Evolutionary conservation across 2,797 vertebrate genomes (phyloP), one percentile per base, ranked within the genome.

Genomic region (Microctenopoma stevenorrisi): DNA sequence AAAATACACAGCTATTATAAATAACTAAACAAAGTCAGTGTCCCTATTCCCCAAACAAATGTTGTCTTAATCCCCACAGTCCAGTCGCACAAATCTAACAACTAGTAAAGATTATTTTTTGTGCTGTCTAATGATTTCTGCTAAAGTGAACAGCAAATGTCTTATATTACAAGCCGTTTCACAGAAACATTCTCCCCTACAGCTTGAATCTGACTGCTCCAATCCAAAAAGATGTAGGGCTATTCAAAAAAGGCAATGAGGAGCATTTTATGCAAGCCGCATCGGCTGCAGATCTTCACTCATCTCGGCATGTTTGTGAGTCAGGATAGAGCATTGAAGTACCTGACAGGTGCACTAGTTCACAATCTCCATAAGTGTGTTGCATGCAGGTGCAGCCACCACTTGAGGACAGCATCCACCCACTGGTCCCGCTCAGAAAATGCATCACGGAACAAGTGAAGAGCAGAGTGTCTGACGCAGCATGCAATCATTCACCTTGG

Each of bases 401-500:
- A 66, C 75, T 74, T 82, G 73, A 83, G 76, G 79, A 86, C 84
- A 79, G 77, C 78, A 86, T 88, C 89, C 88, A 83, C 83, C 87
- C 88, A 83, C 84, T 47, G 88, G 87, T 67, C 60, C 76, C 68
- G 43, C 66, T 72, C 76, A 59, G 68, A 88, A 88, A 91, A 87
- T 91, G 90, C 90, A 90, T 78, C 82, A 66, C 62, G 8, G 74
- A 76, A 37, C 47, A 22, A 85, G 68, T 43, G 74, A 80, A 78
- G 68, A 82, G 76, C 84, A 15, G 62, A 86, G 85, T 68, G 84
- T 90, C 92, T 92, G 92, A 92, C 89, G 89, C 91, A 92, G 91
- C 92, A 91, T 87, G 91, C 88, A 48, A 90, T 93, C 86, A 92
- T 91, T 94, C 91, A 91, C 91, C 91, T 90, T 92, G 87, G 89